A percentile compares a stretch with the other conserved stretches of the same genome.
Conservation (phyloP, 2,797 vertebrate genomes). For the Miichthys miiuy region DNA sequence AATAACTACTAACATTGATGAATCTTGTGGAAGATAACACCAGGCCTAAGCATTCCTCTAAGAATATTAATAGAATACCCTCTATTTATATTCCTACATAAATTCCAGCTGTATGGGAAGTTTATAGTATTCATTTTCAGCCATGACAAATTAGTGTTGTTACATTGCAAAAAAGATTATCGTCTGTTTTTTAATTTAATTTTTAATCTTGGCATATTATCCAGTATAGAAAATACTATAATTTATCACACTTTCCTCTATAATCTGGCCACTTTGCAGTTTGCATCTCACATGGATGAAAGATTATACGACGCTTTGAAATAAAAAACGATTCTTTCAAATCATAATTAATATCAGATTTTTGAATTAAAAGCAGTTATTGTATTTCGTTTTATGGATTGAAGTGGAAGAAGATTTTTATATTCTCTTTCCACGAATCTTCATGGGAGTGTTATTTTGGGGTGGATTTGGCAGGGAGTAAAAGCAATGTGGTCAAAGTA, state of each 20-base stretch:
- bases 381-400: slow-evolving; percentile 28
- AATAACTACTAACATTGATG: slow-evolving; percentile 78
- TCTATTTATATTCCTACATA: slow-evolving; percentile 68
- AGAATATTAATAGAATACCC: slow-evolving; percentile 70
- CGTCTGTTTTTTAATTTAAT: slow-evolving; percentile 24
- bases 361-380: slow-evolving; percentile 7
- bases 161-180: slow-evolving; percentile 46
- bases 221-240: slow-evolving; percentile 9
- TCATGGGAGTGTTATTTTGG: slow-evolving; percentile 39
- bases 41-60: slow-evolving; percentile 68
- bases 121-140: slow-evolving; percentile 66
- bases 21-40: slow-evolving; percentile 73
- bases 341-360: slow-evolving; percentile 32
- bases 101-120: slow-evolving; percentile 68
- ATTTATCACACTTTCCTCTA: slow-evolving; percentile 30
- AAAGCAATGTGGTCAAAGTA: slow-evolving; percentile 40
- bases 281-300: slow-evolving; percentile 30
- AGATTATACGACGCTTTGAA: slow-evolving; percentile 13
- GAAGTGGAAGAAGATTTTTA: slow-evolving; percentile 15
- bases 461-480: slow-evolving; percentile 40
- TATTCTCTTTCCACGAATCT: slow-evolving; percentile 20
- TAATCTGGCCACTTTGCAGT: slow-evolving; percentile 33
- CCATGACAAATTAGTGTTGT: slow-evolving; percentile 66
- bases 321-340: background rate
- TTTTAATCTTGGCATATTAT: slow-evolving; percentile 45